Conservation (phyloP, 2,888 invertebrate genomes). For the Ichneumoninae sp. region DNA sequence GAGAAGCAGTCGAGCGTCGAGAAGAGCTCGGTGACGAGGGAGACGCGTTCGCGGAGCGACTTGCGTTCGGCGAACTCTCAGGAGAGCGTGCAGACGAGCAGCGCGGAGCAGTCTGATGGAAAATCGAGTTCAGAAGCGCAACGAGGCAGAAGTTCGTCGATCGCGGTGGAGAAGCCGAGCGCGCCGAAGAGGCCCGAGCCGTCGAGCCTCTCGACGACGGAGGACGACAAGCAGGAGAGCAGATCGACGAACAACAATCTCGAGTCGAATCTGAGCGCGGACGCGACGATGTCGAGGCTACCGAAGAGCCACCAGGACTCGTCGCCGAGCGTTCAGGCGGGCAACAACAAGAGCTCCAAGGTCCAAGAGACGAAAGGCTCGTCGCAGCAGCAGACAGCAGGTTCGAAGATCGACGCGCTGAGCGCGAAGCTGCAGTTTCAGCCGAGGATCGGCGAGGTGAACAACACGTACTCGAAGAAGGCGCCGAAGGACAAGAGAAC, state of each 20-base stretch:
- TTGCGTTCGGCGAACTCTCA: constrained; percentile 47
- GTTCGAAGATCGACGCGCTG: constrained; percentile 81
- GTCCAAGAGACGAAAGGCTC: constrained; percentile 51
- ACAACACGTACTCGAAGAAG: constrained; percentile 80
- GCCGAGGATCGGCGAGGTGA: constrained; percentile 80
- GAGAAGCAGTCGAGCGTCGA: constrained; percentile 11
- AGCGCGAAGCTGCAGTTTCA: constrained; percentile 82
- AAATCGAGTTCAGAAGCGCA: constrained; percentile 40
- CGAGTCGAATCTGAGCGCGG: constrained; percentile 6
- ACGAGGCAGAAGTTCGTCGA: constrained; percentile 46
- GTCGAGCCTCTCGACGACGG: not conserved
- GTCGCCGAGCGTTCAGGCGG: constrained; percentile 15
- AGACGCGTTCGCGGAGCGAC: constrained; percentile 62
- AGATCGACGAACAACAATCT: constrained; percentile 58
- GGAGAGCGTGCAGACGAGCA: constrained; percentile 26
- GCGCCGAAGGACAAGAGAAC: constrained; percentile 75
- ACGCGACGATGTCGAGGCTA: constrained; percentile 19
- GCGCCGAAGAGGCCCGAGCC: not conserved
- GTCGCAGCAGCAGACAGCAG: constrained; percentile 65
- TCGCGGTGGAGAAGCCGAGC: not conserved
- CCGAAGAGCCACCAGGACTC: constrained; percentile 36
- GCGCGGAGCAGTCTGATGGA: constrained; percentile 1
- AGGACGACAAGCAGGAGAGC: constrained; percentile 60
- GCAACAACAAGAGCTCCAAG: constrained; percentile 41
- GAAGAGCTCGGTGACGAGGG: constrained; percentile 37